Evolutionary conservation across 2,797 vertebrate species (phyloP), one percentile per base, ranked within the genome.

Genomic region (Poeciliopsis presidionis): DNA sequence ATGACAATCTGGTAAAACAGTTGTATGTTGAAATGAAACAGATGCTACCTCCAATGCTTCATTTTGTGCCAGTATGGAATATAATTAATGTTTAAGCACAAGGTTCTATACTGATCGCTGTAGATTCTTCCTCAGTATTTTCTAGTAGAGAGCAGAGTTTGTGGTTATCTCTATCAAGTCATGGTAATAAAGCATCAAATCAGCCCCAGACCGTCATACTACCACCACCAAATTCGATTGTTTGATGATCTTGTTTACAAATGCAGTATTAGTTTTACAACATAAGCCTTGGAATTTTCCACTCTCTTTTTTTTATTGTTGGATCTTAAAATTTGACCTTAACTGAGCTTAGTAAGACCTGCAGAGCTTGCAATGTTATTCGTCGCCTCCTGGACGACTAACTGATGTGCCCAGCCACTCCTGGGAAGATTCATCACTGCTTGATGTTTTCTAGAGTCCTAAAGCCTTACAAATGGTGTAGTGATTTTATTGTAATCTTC

Each of bases 261-360:
- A 45, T 45, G 67, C 67, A 28, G 13, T 45, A 36, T 67, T 67
- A 67, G 33, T 41, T 67, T 67, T 63, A 63, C 59, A 63, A 41
- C 63, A 39, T 33, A 5, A 1, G 3, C 20, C 4, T 39, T 67
- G 61, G 20, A 22, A 22, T 67, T 41, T 67, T 5, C 36, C 63
- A 41, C 33, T 67, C 18, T 61, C n/a, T 51, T 63, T 4, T 18
- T 39, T 65, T 39, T 18, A 65, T 25, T 39, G 28, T 39, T 41
- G 22, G 16, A 67, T 25, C 28, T 45, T 70, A 16, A 16, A 28
- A 13, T n/a, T 1, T 18, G n/a, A 70, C 67, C n/a, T 45, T 46
- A 28, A 28, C 13, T 28, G 5, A n/a, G 13, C 25, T 13, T 45
- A 28, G 25, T n/a, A 13, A 70, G 41, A 12, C 25, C 5, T 46